phyloP scores from a whole-genome alignment of 1,140 invertebrate genomes.

The Planococcus citri region DNA sequence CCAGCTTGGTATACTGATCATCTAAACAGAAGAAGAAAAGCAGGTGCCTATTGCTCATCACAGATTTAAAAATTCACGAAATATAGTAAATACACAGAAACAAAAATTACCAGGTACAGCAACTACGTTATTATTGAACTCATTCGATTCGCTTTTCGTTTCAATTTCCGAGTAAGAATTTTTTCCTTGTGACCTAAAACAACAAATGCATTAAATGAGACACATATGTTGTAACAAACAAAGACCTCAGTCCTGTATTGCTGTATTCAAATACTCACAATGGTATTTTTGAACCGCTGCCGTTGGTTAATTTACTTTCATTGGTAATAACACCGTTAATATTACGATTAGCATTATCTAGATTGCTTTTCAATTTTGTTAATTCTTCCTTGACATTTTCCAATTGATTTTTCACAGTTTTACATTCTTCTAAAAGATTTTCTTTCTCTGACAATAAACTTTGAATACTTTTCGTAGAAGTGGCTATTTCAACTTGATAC shows the following conservation, averaged over 20 bases:
- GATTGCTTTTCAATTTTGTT: not conserved
- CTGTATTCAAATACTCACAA: not conserved
- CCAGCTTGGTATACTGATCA: not conserved
- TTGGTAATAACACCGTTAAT: not conserved
- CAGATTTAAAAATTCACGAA: too few species aligned
- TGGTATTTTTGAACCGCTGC: not conserved
- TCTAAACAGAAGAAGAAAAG: conserved; percentile 11
- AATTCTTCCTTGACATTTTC: not conserved
- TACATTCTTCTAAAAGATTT: not conserved
- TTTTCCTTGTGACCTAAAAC: not conserved
- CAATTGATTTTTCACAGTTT: not conserved
- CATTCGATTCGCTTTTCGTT: not conserved
- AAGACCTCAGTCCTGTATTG: too few species aligned
- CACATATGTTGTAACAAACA: too few species aligned
- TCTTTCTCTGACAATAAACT: not conserved
- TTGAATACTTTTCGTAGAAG: not conserved
- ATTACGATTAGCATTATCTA: not conserved
- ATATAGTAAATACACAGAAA: too few species aligned
- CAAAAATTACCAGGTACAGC: not conserved
- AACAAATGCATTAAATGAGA: too few species aligned
- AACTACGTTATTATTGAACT: not conserved
- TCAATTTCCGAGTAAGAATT: not conserved
- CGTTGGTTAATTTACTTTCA: not conserved
- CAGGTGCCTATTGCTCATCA: too few species aligned
- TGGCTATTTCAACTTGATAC: not conserved